phyloP scores from a whole-genome alignment of 2,113 vertebrate genomes.

The Vidua chalybeata region DNA sequence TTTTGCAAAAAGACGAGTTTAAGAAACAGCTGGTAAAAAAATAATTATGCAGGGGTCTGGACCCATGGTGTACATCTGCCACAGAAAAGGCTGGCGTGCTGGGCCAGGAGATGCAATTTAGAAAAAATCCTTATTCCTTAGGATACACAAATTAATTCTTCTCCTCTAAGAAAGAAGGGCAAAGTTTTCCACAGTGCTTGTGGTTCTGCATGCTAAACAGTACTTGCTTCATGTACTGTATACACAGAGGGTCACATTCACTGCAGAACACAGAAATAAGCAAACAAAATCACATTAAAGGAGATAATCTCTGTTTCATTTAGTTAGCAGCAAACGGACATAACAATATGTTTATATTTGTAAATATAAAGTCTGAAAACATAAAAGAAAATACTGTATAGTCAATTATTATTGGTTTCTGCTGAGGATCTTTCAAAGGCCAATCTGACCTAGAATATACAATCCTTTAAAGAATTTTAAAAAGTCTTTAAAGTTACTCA shows the following conservation, averaged over 20 bases:
- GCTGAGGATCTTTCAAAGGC: not conserved
- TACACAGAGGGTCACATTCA: conserved; percentile 52
- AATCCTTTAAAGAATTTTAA: not conserved
- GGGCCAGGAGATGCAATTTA: not conserved
- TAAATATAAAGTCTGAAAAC: conserved; percentile 32
- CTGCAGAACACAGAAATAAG: conserved; percentile 37
- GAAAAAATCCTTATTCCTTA: conserved; percentile 1
- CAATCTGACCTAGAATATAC: not conserved
- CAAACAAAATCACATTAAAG: conserved; percentile 61
- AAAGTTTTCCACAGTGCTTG: conserved; percentile 10
- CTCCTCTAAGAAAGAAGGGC: conserved; percentile 39
- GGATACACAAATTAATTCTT: conserved; percentile 48
- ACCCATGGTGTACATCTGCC: not conserved
- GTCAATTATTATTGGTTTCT: not conserved
- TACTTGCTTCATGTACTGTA: not conserved
- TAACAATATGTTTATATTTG: conserved; percentile 19
- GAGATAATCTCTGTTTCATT: conserved; percentile 53
- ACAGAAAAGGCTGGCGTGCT: not conserved
- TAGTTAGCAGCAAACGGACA: conserved; percentile 33
- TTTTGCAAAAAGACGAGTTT: not conserved
- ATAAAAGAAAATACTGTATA: not conserved
- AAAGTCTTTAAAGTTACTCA: not conserved
- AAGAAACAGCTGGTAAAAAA: not conserved
- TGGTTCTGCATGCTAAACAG: conserved; percentile 35
- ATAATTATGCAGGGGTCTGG: not conserved